Percentiles rank a stretch among this genome's conserved stretches.
These are phyloP conservation scores for Syngnathus floridae DNA, from an alignment of 2,113 vertebrate genomes.

Conservation along the genomic window DNA sequence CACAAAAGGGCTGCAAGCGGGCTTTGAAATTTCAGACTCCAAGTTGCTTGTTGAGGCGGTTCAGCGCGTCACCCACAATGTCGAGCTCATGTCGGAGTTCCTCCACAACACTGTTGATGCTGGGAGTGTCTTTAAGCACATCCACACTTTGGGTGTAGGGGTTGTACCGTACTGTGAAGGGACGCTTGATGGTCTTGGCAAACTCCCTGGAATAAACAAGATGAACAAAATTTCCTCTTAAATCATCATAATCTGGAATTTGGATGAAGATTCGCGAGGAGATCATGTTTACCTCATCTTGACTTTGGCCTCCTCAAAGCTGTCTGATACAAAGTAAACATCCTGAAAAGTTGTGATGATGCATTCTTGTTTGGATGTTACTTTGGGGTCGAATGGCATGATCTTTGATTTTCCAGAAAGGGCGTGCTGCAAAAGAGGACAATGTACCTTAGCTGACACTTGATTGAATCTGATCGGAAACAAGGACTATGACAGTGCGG, in stretches of 20 bases:
- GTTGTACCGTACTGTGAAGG: slow-evolving; percentile 92
- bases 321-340: slow-evolving; percentile 91
- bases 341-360: slow-evolving; percentile 95
- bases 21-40: slow-evolving; percentile 66
- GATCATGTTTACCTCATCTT: slow-evolving; percentile 83
- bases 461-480: not conserved
- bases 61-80: slow-evolving; percentile 84
- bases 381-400: slow-evolving; percentile 85
- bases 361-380: slow-evolving; percentile 88
- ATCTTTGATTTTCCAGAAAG: slow-evolving; percentile 85
- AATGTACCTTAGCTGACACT: not conserved
- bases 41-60: slow-evolving; percentile 80
- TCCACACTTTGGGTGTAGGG: slow-evolving; percentile 92
- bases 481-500: too few species aligned
- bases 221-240: not conserved
- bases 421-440: slow-evolving; percentile 71
- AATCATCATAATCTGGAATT: not conserved
- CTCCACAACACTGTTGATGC: slow-evolving; percentile 83
- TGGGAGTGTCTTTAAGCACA: slow-evolving; percentile 82
- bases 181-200: slow-evolving; percentile 94
- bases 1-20: not conserved
- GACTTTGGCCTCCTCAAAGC: slow-evolving; percentile 93
- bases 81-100: slow-evolving; percentile 90
- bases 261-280: not conserved
- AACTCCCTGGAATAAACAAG: slow-evolving; percentile 78